Evolutionary conservation across 2,797 vertebrate species (phyloP), one percentile per base, ranked within the genome.

Genomic region (Coilia nasus): DNA sequence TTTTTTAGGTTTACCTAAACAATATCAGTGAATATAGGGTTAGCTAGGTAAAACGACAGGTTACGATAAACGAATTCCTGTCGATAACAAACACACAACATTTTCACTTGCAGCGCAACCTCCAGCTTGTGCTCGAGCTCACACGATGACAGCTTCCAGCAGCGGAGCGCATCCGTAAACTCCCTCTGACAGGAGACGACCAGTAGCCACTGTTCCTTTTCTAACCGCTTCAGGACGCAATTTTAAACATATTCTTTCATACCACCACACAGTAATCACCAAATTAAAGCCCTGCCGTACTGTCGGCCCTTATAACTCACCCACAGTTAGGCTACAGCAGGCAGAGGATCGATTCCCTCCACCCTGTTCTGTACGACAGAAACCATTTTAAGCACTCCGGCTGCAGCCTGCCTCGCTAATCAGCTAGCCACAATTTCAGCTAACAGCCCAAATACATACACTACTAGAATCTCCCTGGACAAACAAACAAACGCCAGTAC

Each of bases 331-430:
- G 46, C 46, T 4, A 41, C 28, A 75, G 28, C 28, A 10, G 67
- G 28, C 28, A 75, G 25, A 35, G 67, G 67, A 41, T 75, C 67
- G 67, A 75, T 75, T 75, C 67, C 67, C 28, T 75, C 67, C 67
- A 75, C 67, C 67, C 67, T 75, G 28, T 75, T 75, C 31, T 41
- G 28, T 35, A 75, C 67, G 67, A 75, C 67, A 75, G 67, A 41
- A 75, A 75, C 67, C 67, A 75, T 75, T 75, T 75, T 75, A 75
- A 75, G 67, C 28, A 75, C 67, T 75, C 67, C 67, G 67, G 31
- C 67, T 75, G 67, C 31, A 75, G 67, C 28, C 67, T 75, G 67
- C 28, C 67, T 75, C 67, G 67, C 67, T 75, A 75, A 75, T 75
- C 67, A 75, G 67, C 67, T 75, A 75, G 67, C 67, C 67, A 35